Conservation (phyloP, 2,888 invertebrate species). For the Flabesymbios commensalis region DNA sequence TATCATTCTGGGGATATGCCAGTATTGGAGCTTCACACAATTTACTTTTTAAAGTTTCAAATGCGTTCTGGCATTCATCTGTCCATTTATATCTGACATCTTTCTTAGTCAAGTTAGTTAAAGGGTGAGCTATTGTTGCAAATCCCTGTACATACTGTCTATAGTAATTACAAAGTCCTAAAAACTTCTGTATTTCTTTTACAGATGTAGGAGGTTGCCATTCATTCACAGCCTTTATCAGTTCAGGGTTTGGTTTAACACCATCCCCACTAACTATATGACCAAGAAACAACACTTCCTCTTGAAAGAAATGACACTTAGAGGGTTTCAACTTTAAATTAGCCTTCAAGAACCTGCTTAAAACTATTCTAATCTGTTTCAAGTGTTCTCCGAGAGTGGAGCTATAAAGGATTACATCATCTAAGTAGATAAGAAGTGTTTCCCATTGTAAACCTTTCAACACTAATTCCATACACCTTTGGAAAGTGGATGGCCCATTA, state of each 20-base stretch:
- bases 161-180: slow-evolving; percentile 13
- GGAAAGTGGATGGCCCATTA: slow-evolving; percentile 14
- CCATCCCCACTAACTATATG: slow-evolving; percentile 15
- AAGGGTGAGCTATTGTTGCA: slow-evolving; percentile 3
- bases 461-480: slow-evolving; percentile 9
- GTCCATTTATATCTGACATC: not conserved
- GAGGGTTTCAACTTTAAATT: not conserved
- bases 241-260: slow-evolving; percentile 11
- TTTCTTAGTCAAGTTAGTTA: not conserved
- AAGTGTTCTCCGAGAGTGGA: slow-evolving; percentile 2
- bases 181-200: not conserved
- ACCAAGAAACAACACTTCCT: slow-evolving; percentile 14
- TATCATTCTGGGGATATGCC: not conserved
- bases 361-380: slow-evolving; percentile 25
- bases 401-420: slow-evolving; percentile 17
- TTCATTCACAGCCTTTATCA: slow-evolving; percentile 7
- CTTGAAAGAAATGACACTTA: slow-evolving; percentile 13
- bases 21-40: not conserved
- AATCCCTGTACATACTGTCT: slow-evolving; percentile 7
- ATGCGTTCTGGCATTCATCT: not conserved
- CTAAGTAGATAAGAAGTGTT: slow-evolving; percentile 13
- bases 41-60: not conserved
- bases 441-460: not conserved
- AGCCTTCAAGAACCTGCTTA: slow-evolving; percentile 17
- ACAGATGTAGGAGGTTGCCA: slow-evolving; percentile 9